Evolutionary conservation across 2,888 invertebrate species (phyloP).

Genomic region (Bombyx huttoni): DNA sequence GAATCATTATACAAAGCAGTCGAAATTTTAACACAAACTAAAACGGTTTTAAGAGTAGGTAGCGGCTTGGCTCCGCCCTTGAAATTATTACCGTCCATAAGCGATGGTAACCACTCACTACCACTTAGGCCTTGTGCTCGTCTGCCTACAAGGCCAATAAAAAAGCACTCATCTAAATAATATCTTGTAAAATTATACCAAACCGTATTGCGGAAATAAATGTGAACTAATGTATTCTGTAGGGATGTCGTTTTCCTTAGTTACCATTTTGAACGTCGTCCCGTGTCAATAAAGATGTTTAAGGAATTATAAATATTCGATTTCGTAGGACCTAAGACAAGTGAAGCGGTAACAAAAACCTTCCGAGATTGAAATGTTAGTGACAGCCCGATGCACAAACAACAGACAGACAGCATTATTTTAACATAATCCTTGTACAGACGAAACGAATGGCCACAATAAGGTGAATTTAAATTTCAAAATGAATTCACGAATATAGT

Average conservation of each 20-base stretch:
- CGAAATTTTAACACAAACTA: too few species aligned
- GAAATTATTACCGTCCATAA: too few species aligned
- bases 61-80: too few species aligned
- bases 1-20: too few species aligned
- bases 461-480: conserved; percentile 64
- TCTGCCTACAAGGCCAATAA: too few species aligned
- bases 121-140: too few species aligned
- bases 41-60: too few species aligned
- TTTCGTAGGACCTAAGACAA: conserved; percentile 41
- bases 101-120: too few species aligned
- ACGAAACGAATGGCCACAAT: conserved; percentile 62
- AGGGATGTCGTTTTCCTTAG: conserved; percentile 27
- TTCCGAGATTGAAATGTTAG: conserved; percentile 65
- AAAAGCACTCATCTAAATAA: too few species aligned
- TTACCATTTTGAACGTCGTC: conserved; percentile 45
- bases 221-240: background rate
- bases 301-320: conserved; percentile 64
- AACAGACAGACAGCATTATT: conserved; percentile 62
- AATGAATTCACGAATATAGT: conserved; percentile 49
- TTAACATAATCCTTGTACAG: conserved; percentile 68
- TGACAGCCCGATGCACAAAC: conserved; percentile 68
- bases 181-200: background rate
- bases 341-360: conserved; percentile 56
- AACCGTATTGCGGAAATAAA: background rate
- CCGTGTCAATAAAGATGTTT: conserved; percentile 68